These are phyloP conservation scores for Mesoligia furuncula DNA, from an alignment of 2,888 invertebrate genomes.

Conservation along the genomic window DNA sequence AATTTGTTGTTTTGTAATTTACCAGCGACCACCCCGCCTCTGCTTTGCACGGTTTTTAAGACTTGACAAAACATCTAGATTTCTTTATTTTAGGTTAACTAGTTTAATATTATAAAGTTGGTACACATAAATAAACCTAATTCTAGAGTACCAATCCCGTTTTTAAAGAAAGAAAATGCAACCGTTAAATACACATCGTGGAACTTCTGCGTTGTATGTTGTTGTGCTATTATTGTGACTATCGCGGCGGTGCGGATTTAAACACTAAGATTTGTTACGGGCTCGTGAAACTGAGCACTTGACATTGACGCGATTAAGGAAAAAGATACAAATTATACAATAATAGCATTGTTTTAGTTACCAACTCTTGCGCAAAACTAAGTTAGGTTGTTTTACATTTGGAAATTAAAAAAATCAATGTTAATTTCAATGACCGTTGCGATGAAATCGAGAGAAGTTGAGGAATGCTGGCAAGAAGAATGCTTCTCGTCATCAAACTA, in stretches of 20 bases:
- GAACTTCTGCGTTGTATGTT: constrained; percentile 20
- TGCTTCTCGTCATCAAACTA: background rate
- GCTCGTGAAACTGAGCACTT: constrained; percentile 23
- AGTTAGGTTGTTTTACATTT: background rate
- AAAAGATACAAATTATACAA: constrained; percentile 8
- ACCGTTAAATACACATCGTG: background rate
- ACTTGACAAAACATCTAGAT: too few species aligned
- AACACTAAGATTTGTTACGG: constrained; percentile 34
- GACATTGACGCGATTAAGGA: constrained; percentile 27
- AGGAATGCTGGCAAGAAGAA: background rate
- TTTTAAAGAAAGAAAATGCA: background rate
- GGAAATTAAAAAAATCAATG: background rate
- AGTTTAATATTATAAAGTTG: too few species aligned
- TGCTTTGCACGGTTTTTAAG: too few species aligned
- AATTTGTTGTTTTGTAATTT: too few species aligned
- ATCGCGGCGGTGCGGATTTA: constrained; percentile 1
- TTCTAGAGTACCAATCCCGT: background rate
- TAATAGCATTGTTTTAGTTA: constrained; percentile 4
- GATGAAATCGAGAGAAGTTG: background rate
- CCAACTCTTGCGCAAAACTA: background rate
- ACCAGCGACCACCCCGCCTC: too few species aligned
- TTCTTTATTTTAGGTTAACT: too few species aligned
- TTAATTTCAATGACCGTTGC: background rate
- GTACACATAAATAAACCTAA: background rate
- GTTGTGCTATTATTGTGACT: background rate